Evolutionary conservation across 2,888 invertebrate genomes (phyloP).

Genomic region (Cheilosia soror): DNA sequence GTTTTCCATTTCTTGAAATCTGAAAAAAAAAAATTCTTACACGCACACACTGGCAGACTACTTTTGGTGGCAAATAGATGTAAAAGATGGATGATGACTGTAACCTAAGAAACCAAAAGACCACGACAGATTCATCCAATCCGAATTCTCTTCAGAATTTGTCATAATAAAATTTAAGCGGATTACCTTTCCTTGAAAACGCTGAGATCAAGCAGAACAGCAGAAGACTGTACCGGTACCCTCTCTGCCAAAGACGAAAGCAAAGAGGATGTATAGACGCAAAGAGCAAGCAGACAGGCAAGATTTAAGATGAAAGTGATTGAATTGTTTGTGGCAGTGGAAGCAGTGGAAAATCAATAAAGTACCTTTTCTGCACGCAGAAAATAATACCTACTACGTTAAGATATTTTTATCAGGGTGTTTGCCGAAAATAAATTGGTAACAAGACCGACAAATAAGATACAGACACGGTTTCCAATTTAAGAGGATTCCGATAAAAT

Average conservation of each 20-base stretch:
- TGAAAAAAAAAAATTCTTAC: constrained; percentile 22
- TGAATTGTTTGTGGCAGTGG: constrained; percentile 33
- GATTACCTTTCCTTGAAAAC: constrained; percentile 66
- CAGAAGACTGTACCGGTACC: not conserved
- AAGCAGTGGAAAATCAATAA: constrained; percentile 48
- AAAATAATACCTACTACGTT: not conserved
- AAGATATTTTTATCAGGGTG: constrained; percentile 32
- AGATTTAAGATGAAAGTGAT: constrained; percentile 67
- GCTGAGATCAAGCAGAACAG: constrained; percentile 28
- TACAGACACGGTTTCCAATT: constrained; percentile 23
- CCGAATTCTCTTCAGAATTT: constrained; percentile 68
- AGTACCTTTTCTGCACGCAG: constrained; percentile 7
- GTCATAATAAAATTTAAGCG: constrained; percentile 75
- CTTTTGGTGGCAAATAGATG: constrained; percentile 13
- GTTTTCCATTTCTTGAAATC: constrained; percentile 37
- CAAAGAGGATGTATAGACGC: not conserved
- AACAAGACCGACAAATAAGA: constrained; percentile 30
- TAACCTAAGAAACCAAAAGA: constrained; percentile 65
- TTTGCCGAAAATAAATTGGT: constrained; percentile 37
- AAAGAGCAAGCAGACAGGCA: constrained; percentile 31
- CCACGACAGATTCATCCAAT: constrained; percentile 66
- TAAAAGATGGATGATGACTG: constrained; percentile 54
- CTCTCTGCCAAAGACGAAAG: too few relatives aligned
- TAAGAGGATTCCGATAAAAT: not conserved
- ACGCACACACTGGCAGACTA: constrained; percentile 6